Evolutionary conservation across 2,797 vertebrate genomes (phyloP).

Genomic region (Neopelma chrysocephalum): DNA sequence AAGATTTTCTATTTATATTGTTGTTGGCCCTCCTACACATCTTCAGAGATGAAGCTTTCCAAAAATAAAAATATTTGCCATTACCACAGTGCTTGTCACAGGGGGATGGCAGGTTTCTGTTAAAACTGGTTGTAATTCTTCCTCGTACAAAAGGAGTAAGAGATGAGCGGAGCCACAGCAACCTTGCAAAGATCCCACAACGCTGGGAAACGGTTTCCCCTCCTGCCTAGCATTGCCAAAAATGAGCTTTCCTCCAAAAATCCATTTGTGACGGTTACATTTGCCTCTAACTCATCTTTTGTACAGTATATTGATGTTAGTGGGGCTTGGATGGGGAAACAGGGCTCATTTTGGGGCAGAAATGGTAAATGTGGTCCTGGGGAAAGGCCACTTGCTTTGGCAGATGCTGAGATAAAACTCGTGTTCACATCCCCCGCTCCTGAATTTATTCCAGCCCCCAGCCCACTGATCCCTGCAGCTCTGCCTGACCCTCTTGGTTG

Average conservation of each 20-base stretch:
- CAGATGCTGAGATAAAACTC: neutral
- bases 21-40: slow-evolving; percentile 14
- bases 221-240: neutral
- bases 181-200: neutral
- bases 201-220: accelerated
- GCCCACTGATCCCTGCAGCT: neutral
- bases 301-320: accelerated
- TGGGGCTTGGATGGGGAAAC: neutral
- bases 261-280: accelerated
- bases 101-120: neutral
- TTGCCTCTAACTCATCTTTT: neutral
- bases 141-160: neutral
- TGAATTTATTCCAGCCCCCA: neutral
- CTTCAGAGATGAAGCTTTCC: neutral
- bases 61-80: slow-evolving; percentile 54
- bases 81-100: neutral
- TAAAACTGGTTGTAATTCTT: neutral
- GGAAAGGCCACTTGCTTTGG: neutral
- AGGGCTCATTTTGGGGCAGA: neutral
- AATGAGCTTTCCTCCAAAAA: neutral
- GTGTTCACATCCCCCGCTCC: neutral
- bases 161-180: neutral
- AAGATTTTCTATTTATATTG: slow-evolving; percentile 31
- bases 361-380: neutral
- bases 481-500: neutral